Percentiles rank a stretch among this genome's conserved stretches.
These are phyloP conservation scores for Globicephala melas DNA, from an alignment of 2,113 vertebrate species.

Conservation along the genomic window DNA sequence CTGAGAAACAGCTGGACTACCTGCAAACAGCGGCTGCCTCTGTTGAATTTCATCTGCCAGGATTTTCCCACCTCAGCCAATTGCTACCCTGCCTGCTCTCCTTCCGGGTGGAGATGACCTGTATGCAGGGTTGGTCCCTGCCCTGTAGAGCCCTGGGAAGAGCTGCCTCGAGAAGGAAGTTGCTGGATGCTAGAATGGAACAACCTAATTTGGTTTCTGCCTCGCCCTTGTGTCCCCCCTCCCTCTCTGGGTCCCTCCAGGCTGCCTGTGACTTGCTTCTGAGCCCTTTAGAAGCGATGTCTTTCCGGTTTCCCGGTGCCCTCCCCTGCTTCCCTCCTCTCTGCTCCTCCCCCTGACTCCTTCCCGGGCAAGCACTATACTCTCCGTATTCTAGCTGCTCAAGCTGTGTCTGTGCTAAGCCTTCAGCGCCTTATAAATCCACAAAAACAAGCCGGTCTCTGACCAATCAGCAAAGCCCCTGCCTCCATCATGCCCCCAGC, in stretches of 20 bases:
- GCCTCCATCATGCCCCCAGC: fast-evolving
- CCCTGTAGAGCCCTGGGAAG: not conserved
- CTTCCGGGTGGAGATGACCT: not conserved
- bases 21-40: not conserved
- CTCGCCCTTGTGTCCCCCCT: not conserved
- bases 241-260: not conserved
- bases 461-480: not conserved
- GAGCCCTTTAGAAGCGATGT: not conserved
- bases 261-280: not conserved
- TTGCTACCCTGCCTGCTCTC: not conserved
- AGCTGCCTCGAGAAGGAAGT: not conserved
- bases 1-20: not conserved
- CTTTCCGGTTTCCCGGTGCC: not conserved
- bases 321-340: not conserved
- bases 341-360: not conserved
- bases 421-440: not conserved
- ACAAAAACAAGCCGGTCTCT: not conserved
- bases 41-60: fast-evolving
- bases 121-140: not conserved
- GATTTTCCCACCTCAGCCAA: not conserved
- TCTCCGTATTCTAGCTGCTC: not conserved
- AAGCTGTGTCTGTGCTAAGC: not conserved
- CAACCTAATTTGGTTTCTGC: not conserved
- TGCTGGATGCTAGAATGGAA: not conserved
- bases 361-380: not conserved